phyloP scores from a whole-genome alignment of 2,113 vertebrate species.

The Glaucomys volans region DNA sequence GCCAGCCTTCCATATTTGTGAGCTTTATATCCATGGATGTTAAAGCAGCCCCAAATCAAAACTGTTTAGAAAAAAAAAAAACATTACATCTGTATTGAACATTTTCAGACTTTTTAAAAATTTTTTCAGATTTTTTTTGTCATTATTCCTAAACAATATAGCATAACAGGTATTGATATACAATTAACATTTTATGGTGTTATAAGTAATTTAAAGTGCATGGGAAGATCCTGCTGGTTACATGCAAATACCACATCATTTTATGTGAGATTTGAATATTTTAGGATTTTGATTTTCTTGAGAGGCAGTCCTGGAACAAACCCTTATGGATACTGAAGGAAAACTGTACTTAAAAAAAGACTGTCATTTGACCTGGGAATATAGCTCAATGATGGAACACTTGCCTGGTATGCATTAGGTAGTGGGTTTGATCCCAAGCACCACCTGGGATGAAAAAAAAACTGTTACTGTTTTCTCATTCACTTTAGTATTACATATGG shows the following conservation, averaged over 20 bases:
- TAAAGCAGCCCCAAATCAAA: not conserved
- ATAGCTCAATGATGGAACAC: not conserved
- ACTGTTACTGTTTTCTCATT: not conserved
- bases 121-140: no score
- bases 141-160: not conserved
- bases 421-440: not conserved
- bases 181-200: not conserved
- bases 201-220: not conserved
- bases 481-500: not conserved
- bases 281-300: not conserved
- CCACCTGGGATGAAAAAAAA: not conserved
- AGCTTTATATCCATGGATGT: not conserved
- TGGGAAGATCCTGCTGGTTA: not conserved
- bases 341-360: not conserved
- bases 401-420: not conserved
- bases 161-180: not conserved
- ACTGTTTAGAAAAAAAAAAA: not conserved
- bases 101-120: not conserved
- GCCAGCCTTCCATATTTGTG: not conserved
- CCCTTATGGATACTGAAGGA: not conserved
- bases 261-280: not conserved
- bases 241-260: not conserved
- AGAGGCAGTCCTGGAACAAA: not conserved
- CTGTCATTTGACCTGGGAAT: not conserved
- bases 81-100: not conserved